Percentiles rank a stretch among this genome's conserved stretches.
These are phyloP conservation scores for Bufotes viridis DNA, from an alignment of 2,797 vertebrate genomes.

Conservation along the genomic window DNA sequence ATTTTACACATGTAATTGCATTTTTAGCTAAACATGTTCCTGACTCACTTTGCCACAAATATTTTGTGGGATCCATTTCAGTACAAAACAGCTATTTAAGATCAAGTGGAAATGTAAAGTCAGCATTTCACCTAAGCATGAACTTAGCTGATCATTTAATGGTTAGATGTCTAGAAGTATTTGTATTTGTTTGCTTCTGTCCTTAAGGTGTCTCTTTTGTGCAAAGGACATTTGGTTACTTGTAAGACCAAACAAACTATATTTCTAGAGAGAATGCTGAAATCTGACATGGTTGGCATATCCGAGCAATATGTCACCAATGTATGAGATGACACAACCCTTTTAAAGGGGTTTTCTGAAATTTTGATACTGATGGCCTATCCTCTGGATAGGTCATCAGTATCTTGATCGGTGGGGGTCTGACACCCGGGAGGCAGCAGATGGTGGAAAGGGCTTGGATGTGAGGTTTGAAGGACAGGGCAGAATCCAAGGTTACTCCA, in stretches of 20 bases:
- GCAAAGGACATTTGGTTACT: background rate
- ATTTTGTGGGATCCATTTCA: conserved; percentile 46
- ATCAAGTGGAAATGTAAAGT: conserved; percentile 33
- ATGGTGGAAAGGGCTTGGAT: no score
- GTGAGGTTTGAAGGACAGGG: no score
- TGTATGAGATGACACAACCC: no score
- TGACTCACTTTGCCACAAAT: conserved; percentile 43
- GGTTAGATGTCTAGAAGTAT: background rate
- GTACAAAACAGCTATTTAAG: conserved; percentile 25
- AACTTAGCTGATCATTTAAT: background rate
- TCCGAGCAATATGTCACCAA: no score
- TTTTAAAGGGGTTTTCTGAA: no score
- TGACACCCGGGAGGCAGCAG: no score
- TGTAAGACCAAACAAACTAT: background rate
- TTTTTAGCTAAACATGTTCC: conserved; percentile 31
- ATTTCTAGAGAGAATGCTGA: background rate
- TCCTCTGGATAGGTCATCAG: no score
- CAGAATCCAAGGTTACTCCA: no score
- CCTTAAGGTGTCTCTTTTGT: background rate
- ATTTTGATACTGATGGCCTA: no score
- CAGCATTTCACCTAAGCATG: conserved; percentile 6
- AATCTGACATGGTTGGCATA: background rate
- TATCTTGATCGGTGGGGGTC: no score
- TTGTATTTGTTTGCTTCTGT: conserved; percentile 5
- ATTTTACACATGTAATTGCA: conserved; percentile 26